These are phyloP conservation scores for Mesoligia furuncula DNA, from an alignment of 2,888 invertebrate species.

Conservation along the genomic window DNA sequence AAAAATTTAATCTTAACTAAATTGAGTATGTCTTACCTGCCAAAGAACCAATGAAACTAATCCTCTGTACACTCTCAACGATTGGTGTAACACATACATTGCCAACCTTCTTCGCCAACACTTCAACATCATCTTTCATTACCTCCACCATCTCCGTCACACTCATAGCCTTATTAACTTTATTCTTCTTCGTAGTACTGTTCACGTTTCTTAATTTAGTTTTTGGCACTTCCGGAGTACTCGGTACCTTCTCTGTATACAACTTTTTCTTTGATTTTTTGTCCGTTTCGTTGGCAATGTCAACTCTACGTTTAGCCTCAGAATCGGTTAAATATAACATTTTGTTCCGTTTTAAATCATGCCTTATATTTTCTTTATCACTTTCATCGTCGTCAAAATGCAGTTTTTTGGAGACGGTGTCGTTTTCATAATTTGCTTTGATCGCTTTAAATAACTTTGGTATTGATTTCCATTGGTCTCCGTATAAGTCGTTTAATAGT, in stretches of 20 bases:
- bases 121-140: slow-evolving; percentile 75
- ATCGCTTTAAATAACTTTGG: slow-evolving; percentile 83
- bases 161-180: slow-evolving; percentile 76
- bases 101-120: slow-evolving; percentile 74
- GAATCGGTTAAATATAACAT: slow-evolving; percentile 82
- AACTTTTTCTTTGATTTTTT: slow-evolving; percentile 83
- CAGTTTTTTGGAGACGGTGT: slow-evolving; percentile 80
- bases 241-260: slow-evolving; percentile 81
- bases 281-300: slow-evolving; percentile 71
- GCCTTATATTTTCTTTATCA: slow-evolving; percentile 83
- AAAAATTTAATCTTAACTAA: neutral
- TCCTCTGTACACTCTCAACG: slow-evolving; percentile 72
- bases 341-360: slow-evolving; percentile 75
- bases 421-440: slow-evolving; percentile 74
- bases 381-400: slow-evolving; percentile 81
- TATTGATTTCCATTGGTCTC: slow-evolving; percentile 89
- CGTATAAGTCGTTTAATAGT: slow-evolving; percentile 88
- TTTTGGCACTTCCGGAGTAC: slow-evolving; percentile 79
- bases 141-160: slow-evolving; percentile 82
- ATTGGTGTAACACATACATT: slow-evolving; percentile 71
- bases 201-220: slow-evolving; percentile 73
- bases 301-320: slow-evolving; percentile 76
- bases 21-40: slow-evolving; percentile 79
- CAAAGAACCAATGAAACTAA: slow-evolving; percentile 90
- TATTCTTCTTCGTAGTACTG: slow-evolving; percentile 79